Base-by-base conservation (phyloP, 2,797 vertebrate species). In the Smutsia gigantea region DNA sequence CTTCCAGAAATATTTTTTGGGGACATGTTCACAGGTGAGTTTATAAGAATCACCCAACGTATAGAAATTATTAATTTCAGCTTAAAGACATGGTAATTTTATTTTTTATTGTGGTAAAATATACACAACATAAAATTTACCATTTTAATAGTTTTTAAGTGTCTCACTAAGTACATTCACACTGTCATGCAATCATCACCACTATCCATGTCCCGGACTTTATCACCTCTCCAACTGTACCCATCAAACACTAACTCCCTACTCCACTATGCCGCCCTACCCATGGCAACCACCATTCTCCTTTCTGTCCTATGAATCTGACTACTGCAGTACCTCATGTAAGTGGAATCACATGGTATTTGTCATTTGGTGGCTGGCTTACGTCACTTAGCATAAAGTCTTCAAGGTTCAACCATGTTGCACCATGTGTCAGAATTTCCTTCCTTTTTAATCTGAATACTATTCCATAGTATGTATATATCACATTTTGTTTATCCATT, bases 401-500 rank as follows among this genome's bases (percentile, higher is more conserved):
- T 79, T 79, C 71, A 75, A 92, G 14, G n/a, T 87, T 75, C 46
- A 94, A 34, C 39, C 29, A 27, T 19, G 2, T 31, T 78, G 11
- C 6, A 79, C 14, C 12, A 61, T 64, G 12, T 27, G 49, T 89
- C 68, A 87, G n/a, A 78, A 90, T 37, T 46, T 46, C 81, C 81
- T 83, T 87, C n/a, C 59, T 59, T 93, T 78, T 90, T 64, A 72
- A 87, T 46, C 12, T 90, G n/a, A 95, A 79, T 78, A 91, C 75
- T 57, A 94, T 21, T 75, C 29, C 55, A 90, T 18, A 72, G 11
- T 74, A 55, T 4, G 12, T 64, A 92, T 10, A 39, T 17, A 79
- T 1, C 29, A 84, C 18, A 71, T 77, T 93, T 89, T 92, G 77
- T 53, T 91, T 85, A 94, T 87, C 29, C 46, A 77, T 37, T 71